Conservation (phyloP, 2,113 vertebrate genomes). For the Brienomyrus brachyistius region DNA sequence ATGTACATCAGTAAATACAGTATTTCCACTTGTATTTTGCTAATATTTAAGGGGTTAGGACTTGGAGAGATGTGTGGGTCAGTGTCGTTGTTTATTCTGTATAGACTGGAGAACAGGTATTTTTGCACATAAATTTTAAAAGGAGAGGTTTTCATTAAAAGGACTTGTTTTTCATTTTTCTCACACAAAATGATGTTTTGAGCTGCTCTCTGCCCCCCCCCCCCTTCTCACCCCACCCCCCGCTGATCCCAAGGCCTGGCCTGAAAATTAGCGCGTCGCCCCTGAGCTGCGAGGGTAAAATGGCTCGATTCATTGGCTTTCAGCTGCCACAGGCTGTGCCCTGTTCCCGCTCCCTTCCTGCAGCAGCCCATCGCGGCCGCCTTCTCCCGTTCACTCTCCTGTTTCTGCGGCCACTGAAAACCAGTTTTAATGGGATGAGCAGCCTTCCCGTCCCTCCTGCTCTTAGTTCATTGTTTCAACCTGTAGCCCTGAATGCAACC, state of each 20-base stretch:
- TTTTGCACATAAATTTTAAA: background rate
- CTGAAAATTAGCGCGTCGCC: conserved; percentile 3
- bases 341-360: background rate
- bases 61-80: background rate
- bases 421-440: background rate
- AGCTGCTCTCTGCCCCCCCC: background rate
- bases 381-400: background rate
- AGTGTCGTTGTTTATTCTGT: background rate
- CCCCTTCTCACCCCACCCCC: background rate
- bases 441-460: background rate
- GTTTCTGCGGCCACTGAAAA: background rate
- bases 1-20: background rate
- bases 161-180: conserved; percentile 1
- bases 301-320: background rate
- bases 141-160: background rate
- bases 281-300: background rate
- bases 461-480: background rate
- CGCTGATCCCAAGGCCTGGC: background rate
- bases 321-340: background rate
- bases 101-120: background rate
- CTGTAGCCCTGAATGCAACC: background rate
- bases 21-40: background rate
- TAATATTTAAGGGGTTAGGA: background rate
- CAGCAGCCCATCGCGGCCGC: background rate
- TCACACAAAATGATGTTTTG: conserved; percentile 2